Evolutionary conservation across 2,797 vertebrate species (phyloP).

Genomic region (Gorsachius magnificus): DNA sequence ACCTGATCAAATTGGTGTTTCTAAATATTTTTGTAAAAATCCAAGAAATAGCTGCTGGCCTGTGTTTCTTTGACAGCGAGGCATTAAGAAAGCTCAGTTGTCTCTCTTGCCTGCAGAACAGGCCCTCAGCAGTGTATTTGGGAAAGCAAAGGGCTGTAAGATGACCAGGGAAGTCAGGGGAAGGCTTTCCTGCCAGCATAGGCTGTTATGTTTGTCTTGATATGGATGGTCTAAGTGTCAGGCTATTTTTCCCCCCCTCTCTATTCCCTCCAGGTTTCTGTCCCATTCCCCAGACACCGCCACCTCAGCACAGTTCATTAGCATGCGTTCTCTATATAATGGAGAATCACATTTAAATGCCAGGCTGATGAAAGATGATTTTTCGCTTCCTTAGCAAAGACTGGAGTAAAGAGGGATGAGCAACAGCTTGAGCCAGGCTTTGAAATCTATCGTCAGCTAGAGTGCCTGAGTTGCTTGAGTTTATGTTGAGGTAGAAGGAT

Average conservation of each 20-base stretch:
- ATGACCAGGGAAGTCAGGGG: not conserved
- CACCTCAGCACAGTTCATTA: not conserved
- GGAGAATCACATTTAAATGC: not conserved
- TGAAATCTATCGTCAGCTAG: not conserved
- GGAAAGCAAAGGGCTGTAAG: not conserved
- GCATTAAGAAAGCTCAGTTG: not conserved
- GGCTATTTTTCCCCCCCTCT: rapidly evolving
- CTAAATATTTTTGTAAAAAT: not conserved
- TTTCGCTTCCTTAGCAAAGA: not conserved
- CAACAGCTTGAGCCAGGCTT: not conserved
- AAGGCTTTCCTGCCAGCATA: not conserved
- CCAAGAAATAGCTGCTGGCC: not conserved
- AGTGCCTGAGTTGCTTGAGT: not conserved
- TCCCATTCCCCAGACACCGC: not conserved
- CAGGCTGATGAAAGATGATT: not conserved
- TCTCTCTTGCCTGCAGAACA: not conserved
- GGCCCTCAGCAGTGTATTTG: not conserved
- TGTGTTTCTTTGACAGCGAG: not conserved
- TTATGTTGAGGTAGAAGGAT: not conserved
- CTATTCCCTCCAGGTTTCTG: not conserved
- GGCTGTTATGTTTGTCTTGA: rapidly evolving
- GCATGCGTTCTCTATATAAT: not conserved
- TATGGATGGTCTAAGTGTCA: not conserved
- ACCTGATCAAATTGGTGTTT: not conserved
- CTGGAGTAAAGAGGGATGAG: not conserved